A percentile compares a stretch with the other conserved stretches of the same genome.
These are phyloP conservation scores for Bombyx mandarina DNA, from an alignment of 1,140 invertebrate genomes.

Conservation along the genomic window DNA sequence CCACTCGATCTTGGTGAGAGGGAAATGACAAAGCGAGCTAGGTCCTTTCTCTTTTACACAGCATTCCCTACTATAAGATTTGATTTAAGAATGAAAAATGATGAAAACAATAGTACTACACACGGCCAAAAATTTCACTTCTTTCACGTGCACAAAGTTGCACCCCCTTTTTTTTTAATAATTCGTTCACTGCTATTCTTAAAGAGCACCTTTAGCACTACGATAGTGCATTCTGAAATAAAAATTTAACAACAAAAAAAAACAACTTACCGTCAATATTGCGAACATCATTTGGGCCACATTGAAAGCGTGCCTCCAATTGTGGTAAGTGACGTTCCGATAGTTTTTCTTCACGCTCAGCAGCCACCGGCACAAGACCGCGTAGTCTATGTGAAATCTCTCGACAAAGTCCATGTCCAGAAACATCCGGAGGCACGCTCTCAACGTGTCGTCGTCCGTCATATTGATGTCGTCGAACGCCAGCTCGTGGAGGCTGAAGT, in stretches of 20 bases:
- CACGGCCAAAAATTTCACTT: too few relatives aligned
- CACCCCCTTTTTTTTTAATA: too few relatives aligned
- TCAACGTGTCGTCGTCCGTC: conserved; percentile 88
- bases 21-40: too few relatives aligned
- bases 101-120: too few relatives aligned
- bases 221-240: too few relatives aligned
- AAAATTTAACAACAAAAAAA: background rate
- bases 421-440: conserved; percentile 92
- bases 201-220: too few relatives aligned
- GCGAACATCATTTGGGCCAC: conserved; percentile 97
- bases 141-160: too few relatives aligned
- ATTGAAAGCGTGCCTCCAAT: conserved; percentile 97
- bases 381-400: conserved; percentile 91
- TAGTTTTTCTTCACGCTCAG: conserved; percentile 97
- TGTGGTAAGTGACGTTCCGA: conserved; percentile 95
- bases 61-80: too few relatives aligned
- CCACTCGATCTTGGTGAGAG: too few relatives aligned
- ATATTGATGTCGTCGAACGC: conserved; percentile 90
- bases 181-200: too few relatives aligned
- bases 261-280: conserved; percentile 83
- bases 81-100: too few relatives aligned
- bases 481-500: conserved; percentile 87
- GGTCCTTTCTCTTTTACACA: too few relatives aligned
- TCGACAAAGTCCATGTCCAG: conserved; percentile 91
- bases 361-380: conserved; percentile 90